Evolutionary conservation across 2,113 vertebrate species (phyloP), one percentile per base, ranked within the genome.

Genomic region (Hyaena hyaena): DNA sequence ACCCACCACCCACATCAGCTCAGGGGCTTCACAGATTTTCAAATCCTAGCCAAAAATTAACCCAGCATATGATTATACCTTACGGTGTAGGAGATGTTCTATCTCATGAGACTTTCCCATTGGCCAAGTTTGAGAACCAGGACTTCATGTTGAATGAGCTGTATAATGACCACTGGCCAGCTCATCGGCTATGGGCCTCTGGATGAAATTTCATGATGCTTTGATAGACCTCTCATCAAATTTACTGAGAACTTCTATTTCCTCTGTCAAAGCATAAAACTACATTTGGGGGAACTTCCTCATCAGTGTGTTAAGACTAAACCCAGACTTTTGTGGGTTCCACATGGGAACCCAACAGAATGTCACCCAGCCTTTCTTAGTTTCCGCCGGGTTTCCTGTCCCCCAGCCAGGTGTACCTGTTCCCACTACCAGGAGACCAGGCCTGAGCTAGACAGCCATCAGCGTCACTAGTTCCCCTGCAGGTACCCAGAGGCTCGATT

Each of bases 241-340:
- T 65, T 81, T 82, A 84, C 63, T 23, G 77, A 93, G 90, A 97
- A 94, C 4, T 80, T 76, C 39, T 80, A 39, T 86, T 96, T 96
- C 83, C 80, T 94, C 73, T 87, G 63, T 94, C 74, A 96, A 82
- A 93, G 87, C 19, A 43, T 76, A 84, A 74, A 94, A 61, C 43
- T 84, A 87, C n/a, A 88, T 63, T 92, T 48, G 84, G 50, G 76
- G 80, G 79, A 97, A 97, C 89, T 97, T 97, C 93, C 96, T 28
- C 80, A 14, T 58, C 61, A 90, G 14, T 83, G 79, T 88, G 95
- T 96, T 90, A 90, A 97, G 89, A 95, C 73, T 33, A 87, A 97
- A 80, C 21, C 19, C 84, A 74, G 58, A 33, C 35, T 94, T n/a
- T 69, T 95, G 94, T 96, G 96, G 88, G 95, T 97, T 97, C 90